Base-by-base conservation (phyloP, 2,797 vertebrate genomes). In the Cheirogaleus major region DNA sequence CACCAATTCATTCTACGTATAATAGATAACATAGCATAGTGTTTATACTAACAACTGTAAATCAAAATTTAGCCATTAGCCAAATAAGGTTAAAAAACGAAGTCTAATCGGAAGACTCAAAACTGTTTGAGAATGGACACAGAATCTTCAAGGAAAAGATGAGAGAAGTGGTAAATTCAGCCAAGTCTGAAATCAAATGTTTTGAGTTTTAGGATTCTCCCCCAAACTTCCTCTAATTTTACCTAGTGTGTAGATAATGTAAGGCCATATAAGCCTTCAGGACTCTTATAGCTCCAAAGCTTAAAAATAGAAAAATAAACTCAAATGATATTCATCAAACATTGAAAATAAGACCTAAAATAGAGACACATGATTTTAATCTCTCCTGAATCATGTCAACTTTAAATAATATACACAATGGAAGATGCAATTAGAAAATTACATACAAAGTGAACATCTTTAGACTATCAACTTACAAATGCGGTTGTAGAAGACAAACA, bases 311-410 rank as follows among this genome's bases (percentile, higher is more conserved):
- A 80, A 92, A 94, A 72, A 82, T 76, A 30, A 94, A 80, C 13
- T 67, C 27, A 90, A 82, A 89, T 76, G 70, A 69, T 75, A 85
- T 7, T 91, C 12, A 48, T 63, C 65, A 81, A 73, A 90, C 30
- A 63, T 0, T 84, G 20, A 87, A 61, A 96, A 91, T 65, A 87
- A 89, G 35, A 88, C 20, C 78, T 93, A 89, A 75, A 88, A 80
- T 9, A 83, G 23, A 80, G 10, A 80, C 20, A 84, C 17, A 59
- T 22, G 76, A 65, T 84, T 96, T 94, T 91, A 78, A n/a, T 20
- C 32, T 91, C 61, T 89, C 45, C 82, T 55, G 20, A 85, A 75
- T 82, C 73, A 79, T 7, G 50, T 73, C 78, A 94, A 63, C 48
- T 76, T 63, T 35, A 87, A 52, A 20, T 43, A 90, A 32, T 55